Percentiles rank a stretch among this genome's conserved stretches.
Conservation (phyloP, 2,888 invertebrate species). For the Cheiracanthium punctorium region DNA sequence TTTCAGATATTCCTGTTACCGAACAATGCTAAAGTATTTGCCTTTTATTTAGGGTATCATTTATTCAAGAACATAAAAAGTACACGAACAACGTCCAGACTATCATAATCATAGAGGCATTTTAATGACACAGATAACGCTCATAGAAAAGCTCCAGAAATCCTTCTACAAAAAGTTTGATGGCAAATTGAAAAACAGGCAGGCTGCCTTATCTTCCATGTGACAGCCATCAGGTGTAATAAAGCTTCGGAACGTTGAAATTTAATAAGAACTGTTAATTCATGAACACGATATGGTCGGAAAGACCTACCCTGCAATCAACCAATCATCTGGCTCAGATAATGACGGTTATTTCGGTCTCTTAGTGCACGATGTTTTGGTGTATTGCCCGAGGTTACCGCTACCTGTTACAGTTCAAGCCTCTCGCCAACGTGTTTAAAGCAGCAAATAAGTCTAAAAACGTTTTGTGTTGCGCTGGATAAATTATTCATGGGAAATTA, state of each 20-base stretch:
- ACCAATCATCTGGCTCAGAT: constrained; percentile 46
- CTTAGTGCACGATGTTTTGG: constrained; percentile 27
- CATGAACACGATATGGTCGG: constrained; percentile 48
- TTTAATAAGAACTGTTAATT: constrained; percentile 61
- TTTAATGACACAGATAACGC: not conserved
- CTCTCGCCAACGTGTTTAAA: too few relatives aligned
- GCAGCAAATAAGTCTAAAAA: too few relatives aligned
- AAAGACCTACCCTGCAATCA: constrained; percentile 57
- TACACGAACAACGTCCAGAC: too few relatives aligned
- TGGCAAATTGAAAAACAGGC: constrained; percentile 12
- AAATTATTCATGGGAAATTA: too few relatives aligned
- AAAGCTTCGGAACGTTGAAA: constrained; percentile 43
- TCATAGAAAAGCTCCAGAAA: too few relatives aligned
- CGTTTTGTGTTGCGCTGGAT: too few relatives aligned
- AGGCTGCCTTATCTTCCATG: not conserved
- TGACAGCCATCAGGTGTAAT: constrained; percentile 35
- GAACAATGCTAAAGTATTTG: too few relatives aligned
- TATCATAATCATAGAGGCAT: not conserved
- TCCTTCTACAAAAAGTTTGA: constrained; percentile 17
- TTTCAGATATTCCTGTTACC: too few relatives aligned
- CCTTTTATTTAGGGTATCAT: too few relatives aligned
- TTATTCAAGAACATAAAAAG: too few relatives aligned
- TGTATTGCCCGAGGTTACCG: constrained; percentile 11
- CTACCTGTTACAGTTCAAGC: not conserved
- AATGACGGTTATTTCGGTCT: constrained; percentile 55